Conservation (phyloP, 1,140 invertebrate species). For the Daktulosphaira vitifoliae region DNA sequence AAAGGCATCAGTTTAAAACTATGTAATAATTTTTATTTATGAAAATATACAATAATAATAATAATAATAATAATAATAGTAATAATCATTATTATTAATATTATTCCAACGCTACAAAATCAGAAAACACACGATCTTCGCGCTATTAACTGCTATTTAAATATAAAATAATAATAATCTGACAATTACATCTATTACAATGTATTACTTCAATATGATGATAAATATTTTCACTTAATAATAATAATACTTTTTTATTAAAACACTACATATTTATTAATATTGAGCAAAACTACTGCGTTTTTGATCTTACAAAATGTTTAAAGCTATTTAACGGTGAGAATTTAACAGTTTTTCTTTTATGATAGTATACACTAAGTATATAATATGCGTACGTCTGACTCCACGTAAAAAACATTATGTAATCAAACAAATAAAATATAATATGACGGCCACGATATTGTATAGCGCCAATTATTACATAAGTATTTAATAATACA, state of each 20-base stretch:
- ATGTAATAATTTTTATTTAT: slow-evolving; percentile 33
- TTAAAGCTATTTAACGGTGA: no score
- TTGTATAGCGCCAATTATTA: no score
- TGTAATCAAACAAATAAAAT: no score
- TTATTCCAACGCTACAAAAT: slow-evolving; percentile 31
- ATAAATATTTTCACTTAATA: slow-evolving; percentile 11
- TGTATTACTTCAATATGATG: slow-evolving; percentile 2
- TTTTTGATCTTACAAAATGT: background rate
- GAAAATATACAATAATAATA: slow-evolving; percentile 33
- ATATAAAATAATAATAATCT: background rate
- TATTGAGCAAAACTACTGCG: slow-evolving; percentile 33
- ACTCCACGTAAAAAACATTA: no score
- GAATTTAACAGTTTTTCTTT: no score
- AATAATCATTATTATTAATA: no score
- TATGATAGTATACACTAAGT: no score
- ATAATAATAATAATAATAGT: background rate
- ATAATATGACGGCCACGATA: no score
- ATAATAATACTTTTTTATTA: slow-evolving; percentile 4
- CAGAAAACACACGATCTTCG: background rate
- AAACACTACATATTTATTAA: no score
- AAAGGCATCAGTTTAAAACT: no score
- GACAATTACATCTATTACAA: slow-evolving; percentile 14
- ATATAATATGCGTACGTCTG: no score
- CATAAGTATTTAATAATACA: no score
- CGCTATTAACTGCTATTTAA: background rate